These are phyloP conservation scores for Lutraria lutraria DNA, from an alignment of 2,888 invertebrate species.

Conservation along the genomic window DNA sequence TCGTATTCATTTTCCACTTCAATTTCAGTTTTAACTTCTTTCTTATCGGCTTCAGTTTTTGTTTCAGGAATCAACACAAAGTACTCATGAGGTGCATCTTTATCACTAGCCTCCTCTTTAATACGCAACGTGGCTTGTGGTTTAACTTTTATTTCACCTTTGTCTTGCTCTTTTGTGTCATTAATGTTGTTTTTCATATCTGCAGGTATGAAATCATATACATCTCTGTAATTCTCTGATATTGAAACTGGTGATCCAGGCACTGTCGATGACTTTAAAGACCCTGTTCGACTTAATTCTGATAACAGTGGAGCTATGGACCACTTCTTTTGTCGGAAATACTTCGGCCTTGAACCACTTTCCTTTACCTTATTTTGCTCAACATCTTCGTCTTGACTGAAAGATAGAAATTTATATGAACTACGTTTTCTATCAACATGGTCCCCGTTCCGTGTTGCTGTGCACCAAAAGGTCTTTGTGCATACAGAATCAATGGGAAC, in stretches of 20 bases:
- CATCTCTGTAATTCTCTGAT: conserved; percentile 19
- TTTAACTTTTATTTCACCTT: background rate
- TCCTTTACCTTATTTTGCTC: background rate
- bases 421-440: background rate
- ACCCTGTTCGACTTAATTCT: background rate
- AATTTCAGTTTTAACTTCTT: background rate
- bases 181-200: background rate
- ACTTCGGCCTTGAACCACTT: background rate
- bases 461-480: no score
- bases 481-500: no score
- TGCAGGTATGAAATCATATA: conserved; percentile 35
- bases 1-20: conserved; percentile 28
- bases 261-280: background rate
- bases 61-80: conserved; percentile 8
- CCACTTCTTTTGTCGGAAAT: conserved; percentile 31
- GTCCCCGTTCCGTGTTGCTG: no score
- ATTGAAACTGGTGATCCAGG: background rate
- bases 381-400: background rate
- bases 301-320: conserved; percentile 27
- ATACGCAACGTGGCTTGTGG: background rate
- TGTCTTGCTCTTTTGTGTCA: background rate
- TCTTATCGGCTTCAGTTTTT: background rate
- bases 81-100: background rate
- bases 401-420: background rate
- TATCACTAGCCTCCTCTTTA: background rate